Conservation (phyloP, 2,797 vertebrate species). For the Myotis myotis region DNA sequence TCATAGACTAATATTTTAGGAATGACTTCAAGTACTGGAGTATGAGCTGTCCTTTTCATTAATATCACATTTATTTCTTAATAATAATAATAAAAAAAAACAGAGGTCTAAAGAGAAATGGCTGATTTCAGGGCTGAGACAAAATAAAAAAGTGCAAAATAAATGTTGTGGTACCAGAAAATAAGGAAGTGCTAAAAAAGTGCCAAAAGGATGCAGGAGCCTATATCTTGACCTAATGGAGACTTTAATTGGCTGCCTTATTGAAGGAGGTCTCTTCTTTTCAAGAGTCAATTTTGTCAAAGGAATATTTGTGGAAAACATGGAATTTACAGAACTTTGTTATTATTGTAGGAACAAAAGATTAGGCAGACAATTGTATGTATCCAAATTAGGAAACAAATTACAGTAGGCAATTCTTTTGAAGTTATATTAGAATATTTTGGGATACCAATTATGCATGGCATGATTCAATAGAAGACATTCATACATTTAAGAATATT, state of each 20-base stretch:
- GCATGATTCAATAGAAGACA: not conserved
- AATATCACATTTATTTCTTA: not conserved
- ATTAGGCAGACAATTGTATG: not conserved
- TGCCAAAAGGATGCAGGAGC: not conserved
- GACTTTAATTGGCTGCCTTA: not conserved
- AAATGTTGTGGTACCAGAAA: not conserved
- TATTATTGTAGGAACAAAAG: not conserved
- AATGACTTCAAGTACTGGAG: not conserved
- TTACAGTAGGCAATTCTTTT: not conserved
- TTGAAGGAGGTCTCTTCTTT: not conserved
- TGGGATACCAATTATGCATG: not conserved
- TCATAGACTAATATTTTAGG: not conserved
- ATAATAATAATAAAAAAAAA: not conserved
- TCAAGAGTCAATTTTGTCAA: not conserved
- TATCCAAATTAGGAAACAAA: not conserved
- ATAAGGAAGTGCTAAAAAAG: not conserved
- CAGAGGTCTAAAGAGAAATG: not conserved
- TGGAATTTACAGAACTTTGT: not conserved
- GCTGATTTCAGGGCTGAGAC: not conserved
- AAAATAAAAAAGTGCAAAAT: not conserved
- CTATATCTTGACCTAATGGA: not conserved
- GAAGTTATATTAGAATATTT: slow-evolving; percentile 5
- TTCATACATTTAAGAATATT: not conserved
- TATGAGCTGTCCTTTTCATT: slow-evolving; percentile 23
- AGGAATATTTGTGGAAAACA: not conserved